phyloP scores from a whole-genome alignment of 2,888 invertebrate genomes.

The Phlogophora meticulosa region DNA sequence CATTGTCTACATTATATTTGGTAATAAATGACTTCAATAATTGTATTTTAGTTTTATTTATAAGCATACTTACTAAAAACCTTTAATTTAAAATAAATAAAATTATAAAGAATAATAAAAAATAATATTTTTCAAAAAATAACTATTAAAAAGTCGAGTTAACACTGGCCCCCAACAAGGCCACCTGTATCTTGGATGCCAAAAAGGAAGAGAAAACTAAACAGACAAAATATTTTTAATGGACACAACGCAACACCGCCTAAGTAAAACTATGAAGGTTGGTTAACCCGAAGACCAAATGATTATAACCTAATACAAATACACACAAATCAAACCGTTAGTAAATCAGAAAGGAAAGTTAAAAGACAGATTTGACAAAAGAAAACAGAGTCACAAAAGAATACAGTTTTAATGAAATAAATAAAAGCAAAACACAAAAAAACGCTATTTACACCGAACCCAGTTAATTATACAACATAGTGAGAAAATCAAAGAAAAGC shows the following conservation, averaged over 20 bases:
- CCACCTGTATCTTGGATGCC: neutral
- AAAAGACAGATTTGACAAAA: conserved; percentile 14
- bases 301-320: neutral
- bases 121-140: too few species aligned
- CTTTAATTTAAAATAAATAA: neutral
- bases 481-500: too few species aligned
- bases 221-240: neutral
- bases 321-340: conserved; percentile 6
- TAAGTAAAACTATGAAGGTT: neutral
- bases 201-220: neutral
- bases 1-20: conserved; percentile 65
- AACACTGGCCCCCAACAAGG: neutral
- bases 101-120: too few species aligned
- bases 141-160: neutral
- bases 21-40: conserved; percentile 67
- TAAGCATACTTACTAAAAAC: neutral
- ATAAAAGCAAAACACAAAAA: neutral
- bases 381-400: conserved; percentile 1
- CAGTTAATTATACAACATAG: too few species aligned
- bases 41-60: conserved; percentile 55
- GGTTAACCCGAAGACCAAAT: neutral
- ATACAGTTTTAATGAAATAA: conserved; percentile 4
- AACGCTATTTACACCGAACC: too few species aligned
- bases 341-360: conserved; percentile 8
- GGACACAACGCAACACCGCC: neutral